phyloP scores from a whole-genome alignment of 2,888 invertebrate species.

The Metopia argyrocephala region DNA sequence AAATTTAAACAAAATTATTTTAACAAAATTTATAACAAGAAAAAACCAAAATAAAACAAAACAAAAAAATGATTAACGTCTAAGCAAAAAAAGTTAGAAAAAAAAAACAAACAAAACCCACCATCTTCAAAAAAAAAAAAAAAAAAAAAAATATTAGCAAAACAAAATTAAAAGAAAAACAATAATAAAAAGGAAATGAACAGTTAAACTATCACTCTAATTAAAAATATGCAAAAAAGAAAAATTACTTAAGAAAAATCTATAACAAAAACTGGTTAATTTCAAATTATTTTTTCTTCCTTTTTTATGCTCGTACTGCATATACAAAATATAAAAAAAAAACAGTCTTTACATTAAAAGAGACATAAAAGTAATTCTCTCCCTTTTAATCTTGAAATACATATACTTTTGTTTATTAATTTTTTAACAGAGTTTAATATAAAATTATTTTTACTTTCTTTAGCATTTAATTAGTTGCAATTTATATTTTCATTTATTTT shows the following conservation, averaged over 20 bases:
- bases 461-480: constrained; percentile 64
- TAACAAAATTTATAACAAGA: constrained; percentile 41
- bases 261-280: constrained; percentile 6
- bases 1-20: constrained; percentile 25
- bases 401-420: too few species aligned
- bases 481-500: constrained; percentile 53
- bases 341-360: not conserved
- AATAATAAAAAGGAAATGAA: constrained; percentile 40
- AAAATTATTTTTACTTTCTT: constrained; percentile 37
- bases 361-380: constrained; percentile 47
- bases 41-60: constrained; percentile 16
- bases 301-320: too few species aligned
- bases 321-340: not conserved
- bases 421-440: too few species aligned
- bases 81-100: constrained; percentile 28
- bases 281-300: constrained; percentile 3
- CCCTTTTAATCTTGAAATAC: constrained; percentile 1
- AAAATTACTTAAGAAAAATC: constrained; percentile 7
- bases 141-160: constrained; percentile 20
- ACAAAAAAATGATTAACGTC: constrained; percentile 41
- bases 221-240: constrained; percentile 22
- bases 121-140: constrained; percentile 56
- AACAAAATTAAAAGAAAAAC: constrained; percentile 19
- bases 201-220: constrained; percentile 44
- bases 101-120: constrained; percentile 63